Evolutionary conservation across 2,797 vertebrate genomes (phyloP), one percentile per base, ranked within the genome.

Genomic region (Melanotaenia parkinsoni): DNA sequence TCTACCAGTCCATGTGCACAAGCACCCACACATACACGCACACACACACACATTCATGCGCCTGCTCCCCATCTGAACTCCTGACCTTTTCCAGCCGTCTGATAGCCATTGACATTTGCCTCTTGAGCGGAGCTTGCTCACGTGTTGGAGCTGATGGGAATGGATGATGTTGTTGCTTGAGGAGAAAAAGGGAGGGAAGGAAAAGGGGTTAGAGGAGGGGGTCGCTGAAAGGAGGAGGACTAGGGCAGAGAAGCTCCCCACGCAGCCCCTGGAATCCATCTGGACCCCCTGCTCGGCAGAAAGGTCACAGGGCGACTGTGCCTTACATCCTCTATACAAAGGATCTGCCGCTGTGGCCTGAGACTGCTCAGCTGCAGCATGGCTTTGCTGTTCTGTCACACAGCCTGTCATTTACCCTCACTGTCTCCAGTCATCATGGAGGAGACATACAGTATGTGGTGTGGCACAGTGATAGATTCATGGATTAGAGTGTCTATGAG

Each of bases 91-190:
- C 81, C 86, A 92, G 88, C 88, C 86, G 86, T 91, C 91, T 92
- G 93, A 91, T 90, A 88, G 92, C 91, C 92, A 87, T 88, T 94
- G 92, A 93, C 91, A 94, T 94, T 94, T 94, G 92, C 89, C 87
- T 90, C 92, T 88, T 88, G 88, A 93, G 91, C 89, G 77, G 86
- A 85, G 80, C 88, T 86, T 77, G 84, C 90, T 92, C 91, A 89
- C 79, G 89, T 91, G 90, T 91, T 88, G 73, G 88, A 82, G 84
- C 82, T 89, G 91, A 93, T 91, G 84, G 89, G 88, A 88, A 91
- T 86, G 90, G 91, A 92, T 93, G 92, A 90, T 93, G 91, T 89
- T 91, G 76, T 87, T 85, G 91, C 86, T 83, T 72, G 79, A 85
- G 82, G 82, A 88, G 83, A 70, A 82, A 83, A 87, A 81, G 76